Conservation (phyloP, 23 tunicate species). For the Clavelina lepadiformis region DNA sequence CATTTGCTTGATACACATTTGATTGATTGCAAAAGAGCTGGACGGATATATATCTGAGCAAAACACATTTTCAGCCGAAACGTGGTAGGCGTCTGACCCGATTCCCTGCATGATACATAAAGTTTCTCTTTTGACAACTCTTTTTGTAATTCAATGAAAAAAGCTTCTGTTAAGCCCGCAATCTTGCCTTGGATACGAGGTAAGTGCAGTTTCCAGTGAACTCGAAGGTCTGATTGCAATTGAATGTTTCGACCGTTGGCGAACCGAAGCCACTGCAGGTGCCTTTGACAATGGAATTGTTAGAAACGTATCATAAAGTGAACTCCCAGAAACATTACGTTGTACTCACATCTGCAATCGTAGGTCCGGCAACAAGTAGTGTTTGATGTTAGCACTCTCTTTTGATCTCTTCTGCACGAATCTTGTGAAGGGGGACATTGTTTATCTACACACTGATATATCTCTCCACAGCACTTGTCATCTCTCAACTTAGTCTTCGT, state of each 20-base stretch:
- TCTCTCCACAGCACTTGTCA: neutral
- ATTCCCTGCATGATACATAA: neutral
- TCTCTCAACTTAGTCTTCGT: neutral
- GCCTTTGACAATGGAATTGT: too few relatives aligned
- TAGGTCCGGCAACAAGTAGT: neutral
- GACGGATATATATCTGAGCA: slow-evolving; percentile 8
- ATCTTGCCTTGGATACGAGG: slow-evolving; percentile 1
- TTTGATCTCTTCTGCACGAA: slow-evolving; percentile 1
- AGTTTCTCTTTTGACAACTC: neutral
- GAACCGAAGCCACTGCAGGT: neutral
- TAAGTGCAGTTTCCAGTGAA: slow-evolving; percentile 24
- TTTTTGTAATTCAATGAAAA: too few relatives aligned
- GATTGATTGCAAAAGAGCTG: neutral
- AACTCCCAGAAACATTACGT: neutral
- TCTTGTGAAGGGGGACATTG: neutral
- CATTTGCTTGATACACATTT: slow-evolving; percentile 11
- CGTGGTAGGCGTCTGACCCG: slow-evolving; percentile 1
- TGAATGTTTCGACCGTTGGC: neutral
- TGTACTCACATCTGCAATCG: too few relatives aligned
- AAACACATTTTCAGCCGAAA: neutral
- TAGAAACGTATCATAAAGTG: neutral
- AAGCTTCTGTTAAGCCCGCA: neutral
- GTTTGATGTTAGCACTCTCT: neutral
- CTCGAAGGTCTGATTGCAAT: neutral
- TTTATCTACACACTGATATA: neutral